These are phyloP conservation scores for Pitta sordida DNA, from an alignment of 2,113 vertebrate genomes.

Conservation along the genomic window DNA sequence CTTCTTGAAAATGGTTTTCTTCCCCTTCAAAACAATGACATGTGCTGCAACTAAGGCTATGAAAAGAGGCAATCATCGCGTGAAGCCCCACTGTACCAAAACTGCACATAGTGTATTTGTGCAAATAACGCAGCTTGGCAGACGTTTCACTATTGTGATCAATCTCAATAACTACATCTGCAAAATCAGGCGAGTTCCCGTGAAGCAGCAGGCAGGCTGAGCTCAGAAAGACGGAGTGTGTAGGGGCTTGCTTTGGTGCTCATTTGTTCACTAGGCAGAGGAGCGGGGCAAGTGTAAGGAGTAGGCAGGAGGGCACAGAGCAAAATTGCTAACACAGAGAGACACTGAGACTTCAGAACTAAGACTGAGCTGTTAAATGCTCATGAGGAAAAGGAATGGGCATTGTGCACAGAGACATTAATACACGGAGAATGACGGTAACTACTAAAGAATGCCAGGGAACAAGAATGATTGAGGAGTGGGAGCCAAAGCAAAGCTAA, in stretches of 20 bases:
- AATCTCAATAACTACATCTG: background rate
- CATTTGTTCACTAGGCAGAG: background rate
- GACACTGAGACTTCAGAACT: background rate
- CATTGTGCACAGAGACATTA: background rate
- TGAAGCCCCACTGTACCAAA: background rate
- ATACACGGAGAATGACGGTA: accelerated
- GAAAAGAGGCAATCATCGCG: background rate
- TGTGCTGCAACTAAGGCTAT: background rate
- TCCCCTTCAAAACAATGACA: background rate
- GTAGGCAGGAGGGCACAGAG: background rate
- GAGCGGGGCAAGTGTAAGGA: background rate
- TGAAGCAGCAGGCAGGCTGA: conserved; percentile 1
- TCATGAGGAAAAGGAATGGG: background rate
- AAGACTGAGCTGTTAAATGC: background rate
- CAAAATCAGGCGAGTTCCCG: background rate
- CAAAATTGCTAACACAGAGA: background rate
- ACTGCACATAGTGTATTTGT: background rate
- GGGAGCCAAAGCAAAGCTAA: background rate
- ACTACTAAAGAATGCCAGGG: background rate
- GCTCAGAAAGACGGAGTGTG: background rate
- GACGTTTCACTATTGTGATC: background rate
- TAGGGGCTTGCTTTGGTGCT: background rate
- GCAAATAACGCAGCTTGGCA: conserved; percentile 26
- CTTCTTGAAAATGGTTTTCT: background rate
- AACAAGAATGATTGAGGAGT: background rate